A percentile compares a stretch with the other conserved stretches of the same genome.
Evolutionary conservation across 2,797 vertebrate genomes (phyloP).

Genomic region (Onychomys arenicola): DNA sequence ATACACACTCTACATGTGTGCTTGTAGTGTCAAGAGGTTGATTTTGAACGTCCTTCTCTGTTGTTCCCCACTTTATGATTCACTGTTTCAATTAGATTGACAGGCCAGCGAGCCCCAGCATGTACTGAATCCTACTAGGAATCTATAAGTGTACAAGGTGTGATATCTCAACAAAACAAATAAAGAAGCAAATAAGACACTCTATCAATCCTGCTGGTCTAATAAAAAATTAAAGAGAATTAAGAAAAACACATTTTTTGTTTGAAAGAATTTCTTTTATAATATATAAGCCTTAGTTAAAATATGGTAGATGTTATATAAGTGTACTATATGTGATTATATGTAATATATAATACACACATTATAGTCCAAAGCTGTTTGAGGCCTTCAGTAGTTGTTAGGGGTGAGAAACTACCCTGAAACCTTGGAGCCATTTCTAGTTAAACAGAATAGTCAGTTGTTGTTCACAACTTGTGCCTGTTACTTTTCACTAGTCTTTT

Average conservation of each 20-base stretch:
- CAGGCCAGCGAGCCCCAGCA: neutral
- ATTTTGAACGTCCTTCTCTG: neutral
- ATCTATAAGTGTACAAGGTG: neutral
- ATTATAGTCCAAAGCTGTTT: neutral
- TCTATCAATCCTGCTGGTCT: neutral
- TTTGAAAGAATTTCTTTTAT: neutral
- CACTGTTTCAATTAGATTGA: neutral
- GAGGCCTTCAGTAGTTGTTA: neutral
- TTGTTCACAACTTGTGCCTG: neutral
- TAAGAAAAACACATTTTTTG: neutral
- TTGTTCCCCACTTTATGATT: neutral
- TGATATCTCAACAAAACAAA: neutral
- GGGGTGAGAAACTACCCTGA: neutral
- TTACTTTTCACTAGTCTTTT: neutral
- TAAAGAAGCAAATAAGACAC: neutral
- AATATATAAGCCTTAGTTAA: neutral
- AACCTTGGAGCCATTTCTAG: neutral
- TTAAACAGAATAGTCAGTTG: neutral
- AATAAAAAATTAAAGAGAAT: neutral
- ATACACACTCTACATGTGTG: no score
- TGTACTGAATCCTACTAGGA: no score
- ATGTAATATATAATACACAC: neutral
- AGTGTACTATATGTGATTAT: neutral
- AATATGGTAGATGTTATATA: neutral
- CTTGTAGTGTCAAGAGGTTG: no score